Conservation (phyloP, 2,888 invertebrate species). For the Netelia fuscicornis region DNA sequence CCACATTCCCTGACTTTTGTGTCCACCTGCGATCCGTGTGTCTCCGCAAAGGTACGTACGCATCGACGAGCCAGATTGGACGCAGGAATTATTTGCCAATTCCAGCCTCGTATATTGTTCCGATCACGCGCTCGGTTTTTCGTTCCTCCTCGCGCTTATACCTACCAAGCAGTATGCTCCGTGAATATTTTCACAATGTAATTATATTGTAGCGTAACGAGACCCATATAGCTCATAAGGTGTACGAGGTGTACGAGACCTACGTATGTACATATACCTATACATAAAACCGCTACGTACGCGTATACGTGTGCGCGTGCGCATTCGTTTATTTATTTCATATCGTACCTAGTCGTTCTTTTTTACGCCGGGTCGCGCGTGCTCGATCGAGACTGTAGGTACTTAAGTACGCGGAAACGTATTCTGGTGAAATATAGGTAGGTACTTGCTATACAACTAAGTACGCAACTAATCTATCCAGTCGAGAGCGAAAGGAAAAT, state of each 20-base stretch:
- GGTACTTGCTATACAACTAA: neutral
- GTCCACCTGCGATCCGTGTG: slow-evolving; percentile 12
- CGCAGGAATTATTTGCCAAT: slow-evolving; percentile 71
- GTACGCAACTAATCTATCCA: slow-evolving; percentile 26
- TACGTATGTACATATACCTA: neutral
- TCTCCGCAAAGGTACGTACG: slow-evolving; percentile 14
- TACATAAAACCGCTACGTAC: neutral
- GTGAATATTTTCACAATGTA: slow-evolving; percentile 78
- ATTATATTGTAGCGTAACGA: slow-evolving; percentile 75
- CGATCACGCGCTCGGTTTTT: slow-evolving; percentile 59
- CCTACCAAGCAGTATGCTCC: slow-evolving; percentile 72
- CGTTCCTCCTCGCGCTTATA: slow-evolving; percentile 69
- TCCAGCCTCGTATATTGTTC: slow-evolving; percentile 73
- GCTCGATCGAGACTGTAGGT: slow-evolving; percentile 1
- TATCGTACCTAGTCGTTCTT: neutral
- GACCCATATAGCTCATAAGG: slow-evolving; percentile 11
- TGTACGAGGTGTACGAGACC: too few relatives aligned
- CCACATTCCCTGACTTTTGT: slow-evolving; percentile 34
- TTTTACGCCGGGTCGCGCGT: neutral
- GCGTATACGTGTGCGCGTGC: neutral
- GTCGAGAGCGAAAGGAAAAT: slow-evolving; percentile 29
- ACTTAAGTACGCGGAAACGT: slow-evolving; percentile 7
- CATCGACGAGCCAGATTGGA: slow-evolving; percentile 67
- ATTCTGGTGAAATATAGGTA: neutral
- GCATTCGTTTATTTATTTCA: neutral